A percentile compares a stretch with the other conserved stretches of the same genome.
Conservation (phyloP, 1,140 invertebrate genomes). For the Chrysoperla carnea region DNA sequence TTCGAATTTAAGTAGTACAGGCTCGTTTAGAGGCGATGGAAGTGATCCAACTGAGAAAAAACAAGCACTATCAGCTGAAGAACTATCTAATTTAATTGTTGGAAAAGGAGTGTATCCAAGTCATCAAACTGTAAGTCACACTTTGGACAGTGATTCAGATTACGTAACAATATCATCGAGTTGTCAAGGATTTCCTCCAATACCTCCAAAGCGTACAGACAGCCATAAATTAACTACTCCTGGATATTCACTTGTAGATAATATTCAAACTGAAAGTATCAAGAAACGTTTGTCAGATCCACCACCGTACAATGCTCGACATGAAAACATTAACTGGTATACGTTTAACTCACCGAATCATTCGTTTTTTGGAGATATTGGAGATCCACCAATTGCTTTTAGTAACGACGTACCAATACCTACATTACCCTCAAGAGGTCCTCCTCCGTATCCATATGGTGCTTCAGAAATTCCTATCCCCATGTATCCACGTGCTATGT, state of each 20-base stretch:
- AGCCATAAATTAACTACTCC: constrained; percentile 15
- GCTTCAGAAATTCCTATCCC: constrained; percentile 17
- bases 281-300: constrained; percentile 17
- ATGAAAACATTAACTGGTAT: constrained; percentile 16
- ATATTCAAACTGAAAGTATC: background rate
- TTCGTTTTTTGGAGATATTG: constrained; percentile 4
- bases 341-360: constrained; percentile 2
- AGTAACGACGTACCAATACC: constrained; percentile 6
- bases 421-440: constrained; percentile 20
- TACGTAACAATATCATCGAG: constrained; percentile 67
- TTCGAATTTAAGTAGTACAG: constrained; percentile 52
- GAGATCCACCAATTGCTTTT: constrained; percentile 14
- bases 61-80: constrained; percentile 57
- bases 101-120: constrained; percentile 56
- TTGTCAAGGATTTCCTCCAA: constrained; percentile 34
- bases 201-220: constrained; percentile 42
- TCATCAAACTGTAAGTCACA: constrained; percentile 60
- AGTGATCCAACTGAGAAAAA: constrained; percentile 64
- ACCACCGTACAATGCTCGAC: constrained; percentile 26
- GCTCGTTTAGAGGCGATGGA: constrained; percentile 67
- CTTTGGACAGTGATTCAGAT: constrained; percentile 72
- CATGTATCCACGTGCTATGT: constrained; percentile 10
- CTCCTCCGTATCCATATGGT: constrained; percentile 36
- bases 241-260: background rate
- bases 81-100: constrained; percentile 64